Evolutionary conservation across 1,140 invertebrate genomes (phyloP).

Genomic region (Apis cerana): DNA sequence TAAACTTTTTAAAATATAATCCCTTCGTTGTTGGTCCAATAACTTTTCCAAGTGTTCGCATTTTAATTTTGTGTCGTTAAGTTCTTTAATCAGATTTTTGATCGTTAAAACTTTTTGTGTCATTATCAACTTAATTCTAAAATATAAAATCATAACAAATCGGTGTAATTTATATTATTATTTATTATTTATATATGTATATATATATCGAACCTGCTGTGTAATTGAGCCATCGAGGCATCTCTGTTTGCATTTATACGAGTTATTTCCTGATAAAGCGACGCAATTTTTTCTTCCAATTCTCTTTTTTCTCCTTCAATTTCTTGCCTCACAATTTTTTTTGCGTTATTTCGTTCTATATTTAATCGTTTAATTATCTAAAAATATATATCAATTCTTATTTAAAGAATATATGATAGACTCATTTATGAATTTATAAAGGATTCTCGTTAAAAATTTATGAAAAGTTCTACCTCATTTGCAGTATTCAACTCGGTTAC

Average conservation of each 20-base stretch:
- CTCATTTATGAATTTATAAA: not conserved
- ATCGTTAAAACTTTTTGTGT: conserved; percentile 89
- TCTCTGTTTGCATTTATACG: conserved; percentile 72
- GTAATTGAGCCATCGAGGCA: conserved; percentile 72
- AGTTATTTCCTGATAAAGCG: conserved; percentile 72
- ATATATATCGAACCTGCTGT: conserved; percentile 70
- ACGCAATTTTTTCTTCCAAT: conserved; percentile 73
- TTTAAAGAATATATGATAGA: not conserved
- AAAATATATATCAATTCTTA: conserved; percentile 3
- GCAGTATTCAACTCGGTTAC: conserved; percentile 79
- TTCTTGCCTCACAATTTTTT: conserved; percentile 79
- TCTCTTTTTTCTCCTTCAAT: conserved; percentile 79
- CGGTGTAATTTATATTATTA: not conserved
- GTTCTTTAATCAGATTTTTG: conserved; percentile 86
- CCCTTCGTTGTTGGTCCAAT: conserved; percentile 88
- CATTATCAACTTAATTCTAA: conserved; percentile 89
- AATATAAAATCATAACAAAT: conserved; percentile 69
- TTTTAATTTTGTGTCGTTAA: conserved; percentile 85
- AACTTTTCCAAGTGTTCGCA: conserved; percentile 88
- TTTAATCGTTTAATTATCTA: conserved; percentile 80
- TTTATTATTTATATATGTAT: not conserved
- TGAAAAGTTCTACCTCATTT: conserved; percentile 77
- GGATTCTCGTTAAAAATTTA: not conserved
- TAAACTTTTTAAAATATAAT: conserved; percentile 82
- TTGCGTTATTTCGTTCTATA: conserved; percentile 80